Conservation (phyloP, 1,140 invertebrate species). For the Zaprionus kolodkinae region DNA sequence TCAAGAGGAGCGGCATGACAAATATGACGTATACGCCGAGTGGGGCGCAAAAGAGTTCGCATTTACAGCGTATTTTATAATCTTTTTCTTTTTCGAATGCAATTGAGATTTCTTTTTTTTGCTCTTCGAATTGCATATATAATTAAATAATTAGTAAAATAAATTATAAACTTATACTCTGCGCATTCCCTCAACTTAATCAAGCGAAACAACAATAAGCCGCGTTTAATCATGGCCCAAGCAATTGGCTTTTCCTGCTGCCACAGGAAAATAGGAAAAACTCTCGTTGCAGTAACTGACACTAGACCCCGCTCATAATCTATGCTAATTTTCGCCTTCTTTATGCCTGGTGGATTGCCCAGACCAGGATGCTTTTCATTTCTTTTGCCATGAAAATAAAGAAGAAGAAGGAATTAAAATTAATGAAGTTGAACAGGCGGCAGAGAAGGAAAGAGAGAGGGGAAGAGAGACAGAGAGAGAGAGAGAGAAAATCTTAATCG, state of each 20-base stretch:
- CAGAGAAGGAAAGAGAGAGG: conserved; percentile 11
- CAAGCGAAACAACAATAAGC: conserved; percentile 35
- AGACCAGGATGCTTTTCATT: conserved; percentile 46
- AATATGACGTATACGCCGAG: neutral
- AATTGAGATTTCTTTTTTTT: neutral
- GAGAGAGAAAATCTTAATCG: conserved; percentile 70
- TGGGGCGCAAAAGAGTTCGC: neutral
- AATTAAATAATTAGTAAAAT: too few species aligned
- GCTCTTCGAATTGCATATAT: too few species aligned
- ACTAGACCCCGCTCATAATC: conserved; percentile 66
- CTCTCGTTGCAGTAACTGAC: conserved; percentile 22
- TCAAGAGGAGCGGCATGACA: neutral
- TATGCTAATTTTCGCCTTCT: conserved; percentile 70
- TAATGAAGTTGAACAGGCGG: conserved; percentile 66
- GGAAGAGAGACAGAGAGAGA: conserved; percentile 15
- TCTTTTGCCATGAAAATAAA: conserved; percentile 37
- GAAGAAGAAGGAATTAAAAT: conserved; percentile 64
- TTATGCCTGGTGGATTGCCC: conserved; percentile 52
- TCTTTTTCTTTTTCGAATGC: neutral
- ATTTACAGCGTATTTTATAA: neutral
- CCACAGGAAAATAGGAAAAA: conserved; percentile 17
- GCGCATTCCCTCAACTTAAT: conserved; percentile 33
- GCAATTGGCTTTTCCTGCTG: conserved; percentile 54
- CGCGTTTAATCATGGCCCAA: conserved; percentile 55
- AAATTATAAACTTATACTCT: too few species aligned